Conservation (phyloP, 1,140 invertebrate genomes). For the Lithobius niger region DNA sequence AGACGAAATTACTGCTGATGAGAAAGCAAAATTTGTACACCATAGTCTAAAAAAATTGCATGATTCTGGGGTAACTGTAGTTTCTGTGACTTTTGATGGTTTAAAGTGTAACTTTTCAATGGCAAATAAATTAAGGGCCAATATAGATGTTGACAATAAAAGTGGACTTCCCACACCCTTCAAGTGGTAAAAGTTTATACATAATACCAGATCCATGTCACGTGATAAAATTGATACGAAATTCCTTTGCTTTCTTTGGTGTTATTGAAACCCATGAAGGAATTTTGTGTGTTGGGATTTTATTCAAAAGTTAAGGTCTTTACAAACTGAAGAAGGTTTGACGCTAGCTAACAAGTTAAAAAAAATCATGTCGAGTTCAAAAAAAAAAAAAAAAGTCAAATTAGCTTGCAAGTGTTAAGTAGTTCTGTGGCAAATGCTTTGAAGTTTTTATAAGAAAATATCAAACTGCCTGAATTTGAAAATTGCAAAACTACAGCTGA, state of each 20-base stretch:
- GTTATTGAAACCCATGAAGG: conserved; percentile 15
- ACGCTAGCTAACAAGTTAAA: background rate
- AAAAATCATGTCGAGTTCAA: conserved; percentile 15
- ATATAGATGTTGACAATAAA: conserved; percentile 16
- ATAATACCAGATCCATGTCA: conserved; percentile 28
- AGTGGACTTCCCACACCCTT: conserved; percentile 26
- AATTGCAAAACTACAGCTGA: background rate
- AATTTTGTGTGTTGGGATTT: conserved; percentile 16
- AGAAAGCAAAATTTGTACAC: conserved; percentile 2
- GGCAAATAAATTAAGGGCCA: conserved; percentile 21
- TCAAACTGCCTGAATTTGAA: background rate
- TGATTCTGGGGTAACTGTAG: conserved; percentile 2
- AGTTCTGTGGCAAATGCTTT: conserved; percentile 10
- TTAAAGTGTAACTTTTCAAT: conserved; percentile 1
- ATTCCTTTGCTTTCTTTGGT: conserved; percentile 22
- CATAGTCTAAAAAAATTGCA: background rate
- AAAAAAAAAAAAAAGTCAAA: conserved; percentile 20
- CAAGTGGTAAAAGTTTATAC: conserved; percentile 18
- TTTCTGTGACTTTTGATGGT: background rate
- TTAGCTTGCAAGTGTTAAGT: conserved; percentile 19
- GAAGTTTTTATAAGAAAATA: background rate
- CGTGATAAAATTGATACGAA: conserved; percentile 29
- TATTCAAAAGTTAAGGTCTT: conserved; percentile 12
- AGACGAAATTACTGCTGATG: background rate
- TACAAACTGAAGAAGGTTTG: conserved; percentile 19